Evolutionary conservation across 2,888 invertebrate genomes (phyloP).

Genomic region (Selenia dentaria): DNA sequence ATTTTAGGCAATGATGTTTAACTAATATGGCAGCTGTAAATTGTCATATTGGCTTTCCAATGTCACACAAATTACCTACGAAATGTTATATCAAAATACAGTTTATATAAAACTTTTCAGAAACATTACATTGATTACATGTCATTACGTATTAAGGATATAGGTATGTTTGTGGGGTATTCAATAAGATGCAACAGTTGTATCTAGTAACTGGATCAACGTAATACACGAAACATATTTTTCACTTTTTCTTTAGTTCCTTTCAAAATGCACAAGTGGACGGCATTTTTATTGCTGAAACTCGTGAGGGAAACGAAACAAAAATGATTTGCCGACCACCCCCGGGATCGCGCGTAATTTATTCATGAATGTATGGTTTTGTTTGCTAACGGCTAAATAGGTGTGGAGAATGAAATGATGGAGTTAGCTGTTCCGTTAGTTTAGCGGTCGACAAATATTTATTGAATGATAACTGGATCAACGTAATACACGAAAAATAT

Average conservation of each 20-base stretch:
- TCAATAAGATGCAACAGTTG: neutral
- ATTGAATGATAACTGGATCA: constrained; percentile 15
- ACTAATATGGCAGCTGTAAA: too few relatives aligned
- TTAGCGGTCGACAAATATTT: too few relatives aligned
- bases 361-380: constrained; percentile 9
- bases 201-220: constrained; percentile 12
- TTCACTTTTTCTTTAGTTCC: constrained; percentile 41
- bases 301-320: constrained; percentile 38
- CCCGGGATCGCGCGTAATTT: constrained; percentile 35
- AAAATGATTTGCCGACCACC: constrained; percentile 41
- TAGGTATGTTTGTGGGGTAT: neutral
- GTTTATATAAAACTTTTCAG: too few relatives aligned
- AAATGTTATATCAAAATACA: too few relatives aligned
- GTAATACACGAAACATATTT: constrained; percentile 27
- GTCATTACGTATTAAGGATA: neutral
- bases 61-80: too few relatives aligned
- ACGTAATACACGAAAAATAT: constrained; percentile 24
- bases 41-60: too few relatives aligned
- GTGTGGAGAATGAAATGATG: too few relatives aligned
- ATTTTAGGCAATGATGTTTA: too few relatives aligned
- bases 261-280: constrained; percentile 47
- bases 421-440: too few relatives aligned
- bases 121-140: neutral
- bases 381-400: too few relatives aligned
- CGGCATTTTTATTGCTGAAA: constrained; percentile 47